Evolutionary conservation across 2,797 vertebrate genomes (phyloP), one percentile per base, ranked within the genome.

Genomic region (Lithobates sylvaticus): DNA sequence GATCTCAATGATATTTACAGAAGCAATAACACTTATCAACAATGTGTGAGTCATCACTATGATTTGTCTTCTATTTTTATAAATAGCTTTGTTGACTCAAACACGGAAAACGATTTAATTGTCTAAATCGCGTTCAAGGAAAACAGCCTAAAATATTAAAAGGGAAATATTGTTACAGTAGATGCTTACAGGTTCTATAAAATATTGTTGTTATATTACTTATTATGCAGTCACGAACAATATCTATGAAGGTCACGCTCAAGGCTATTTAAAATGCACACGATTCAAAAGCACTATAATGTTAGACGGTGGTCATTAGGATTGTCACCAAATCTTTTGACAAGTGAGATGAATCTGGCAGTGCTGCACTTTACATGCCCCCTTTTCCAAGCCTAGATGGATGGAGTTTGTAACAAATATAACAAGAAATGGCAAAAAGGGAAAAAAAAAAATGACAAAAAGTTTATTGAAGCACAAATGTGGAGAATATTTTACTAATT

Each of bases 51-150:
- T 36, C 36, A n/a, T 61, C 70, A 69, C 26, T 58, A 39, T 13
- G 79, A 29, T 18, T 39, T 12, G 23, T 39, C 16, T 72, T 54
- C n/a, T 18, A 73, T 72, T 81, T 81, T 39, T 72, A 61, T 68
- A 81, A 71, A 15, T 47, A 10, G 69, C 10, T n/a, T 72, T 72
- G 34, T n/a, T 73, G 70, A 61, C 6, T 73, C 26, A 39, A 50
- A 64, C 10, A 5, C 39, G 29, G 10, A 29, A 23, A 42, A 64
- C 39, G 12, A 26, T 23, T 29, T 39, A n/a, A 73, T 34, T 54
- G 47, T 72, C 78, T 71, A 36, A 54, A 6, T 54, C 26, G 36
- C 39, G 9, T 18, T 39, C 16, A 54, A 54, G 50, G 13, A 54
- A 54, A 54, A 18, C 3, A 18, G 4, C 50, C 3, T 54, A 15